These are phyloP conservation scores for Tachina grossa DNA, from an alignment of 2,888 invertebrate genomes.

Conservation along the genomic window DNA sequence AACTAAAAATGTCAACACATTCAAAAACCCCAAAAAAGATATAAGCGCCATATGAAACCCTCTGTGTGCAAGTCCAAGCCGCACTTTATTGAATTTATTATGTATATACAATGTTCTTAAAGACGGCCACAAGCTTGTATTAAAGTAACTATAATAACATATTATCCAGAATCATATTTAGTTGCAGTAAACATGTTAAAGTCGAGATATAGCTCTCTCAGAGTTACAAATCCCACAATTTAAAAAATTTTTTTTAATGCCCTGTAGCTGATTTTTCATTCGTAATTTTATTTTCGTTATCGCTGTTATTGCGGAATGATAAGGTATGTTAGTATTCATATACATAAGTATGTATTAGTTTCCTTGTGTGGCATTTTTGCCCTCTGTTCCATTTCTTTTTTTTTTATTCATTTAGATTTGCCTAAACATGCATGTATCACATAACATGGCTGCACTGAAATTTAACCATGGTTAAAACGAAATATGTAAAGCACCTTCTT, in stretches of 20 bases:
- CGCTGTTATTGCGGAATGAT: conserved; percentile 59
- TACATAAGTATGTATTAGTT: conserved; percentile 57
- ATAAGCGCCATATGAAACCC: no score
- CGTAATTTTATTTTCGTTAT: conserved; percentile 30
- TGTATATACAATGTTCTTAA: no score
- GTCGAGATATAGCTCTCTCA: no score
- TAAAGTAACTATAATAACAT: no score
- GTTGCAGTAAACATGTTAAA: no score
- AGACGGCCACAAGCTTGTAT: no score
- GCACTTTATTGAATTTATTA: no score
- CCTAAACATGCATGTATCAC: conserved; percentile 66
- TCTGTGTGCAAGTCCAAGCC: no score
- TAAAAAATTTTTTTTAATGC: neutral
- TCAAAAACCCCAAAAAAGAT: no score
- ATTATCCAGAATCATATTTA: no score
- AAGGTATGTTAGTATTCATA: conserved; percentile 35
- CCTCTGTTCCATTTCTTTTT: conserved; percentile 31
- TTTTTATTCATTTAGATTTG: conserved; percentile 44
- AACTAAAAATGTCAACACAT: no score
- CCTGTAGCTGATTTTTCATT: conserved; percentile 22
- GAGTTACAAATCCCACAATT: no score
- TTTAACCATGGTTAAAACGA: conserved; percentile 54
- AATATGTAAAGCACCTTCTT: conserved; percentile 68
- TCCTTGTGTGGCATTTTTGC: conserved; percentile 71
- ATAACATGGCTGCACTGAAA: conserved; percentile 66